Evolutionary conservation across 2,888 invertebrate genomes (phyloP).

Genomic region (Iphiclides podalirius): DNA sequence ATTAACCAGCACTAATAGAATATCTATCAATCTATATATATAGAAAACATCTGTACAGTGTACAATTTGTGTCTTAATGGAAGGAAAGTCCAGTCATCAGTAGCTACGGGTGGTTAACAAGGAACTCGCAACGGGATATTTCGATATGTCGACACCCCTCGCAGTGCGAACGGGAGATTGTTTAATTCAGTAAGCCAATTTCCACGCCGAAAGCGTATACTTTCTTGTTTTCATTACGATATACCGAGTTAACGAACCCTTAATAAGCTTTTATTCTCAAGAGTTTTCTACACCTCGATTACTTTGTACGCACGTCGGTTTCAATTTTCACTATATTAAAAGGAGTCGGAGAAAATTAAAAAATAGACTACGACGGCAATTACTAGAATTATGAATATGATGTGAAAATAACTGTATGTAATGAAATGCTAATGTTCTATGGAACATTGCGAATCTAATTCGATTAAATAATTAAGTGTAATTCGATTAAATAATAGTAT

Average conservation of each 20-base stretch:
- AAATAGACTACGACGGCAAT: neutral
- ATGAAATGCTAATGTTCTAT: too few species aligned
- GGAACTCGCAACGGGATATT: slow-evolving; percentile 23
- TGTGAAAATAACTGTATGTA: too few species aligned
- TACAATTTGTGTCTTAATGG: slow-evolving; percentile 55
- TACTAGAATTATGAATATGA: too few species aligned
- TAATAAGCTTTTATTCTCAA: slow-evolving; percentile 4
- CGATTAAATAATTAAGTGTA: too few species aligned
- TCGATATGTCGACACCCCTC: slow-evolving; percentile 18
- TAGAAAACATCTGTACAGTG: slow-evolving; percentile 24
- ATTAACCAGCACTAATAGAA: too few species aligned
- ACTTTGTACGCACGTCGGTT: slow-evolving; percentile 2
- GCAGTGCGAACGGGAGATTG: slow-evolving; percentile 11
- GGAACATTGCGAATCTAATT: too few species aligned
- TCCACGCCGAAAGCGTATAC: slow-evolving; percentile 1
- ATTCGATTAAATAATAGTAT: too few species aligned
- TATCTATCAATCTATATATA: too few species aligned
- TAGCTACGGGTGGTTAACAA: slow-evolving; percentile 47
- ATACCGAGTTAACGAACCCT: slow-evolving; percentile 17
- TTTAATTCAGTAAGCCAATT: slow-evolving; percentile 21
- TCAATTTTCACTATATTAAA: neutral
- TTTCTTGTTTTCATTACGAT: slow-evolving; percentile 12
- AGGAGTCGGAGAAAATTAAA: neutral
- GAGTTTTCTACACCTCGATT: slow-evolving; percentile 6
- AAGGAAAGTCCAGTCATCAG: slow-evolving; percentile 54